Evolutionary conservation across 1,140 invertebrate species (phyloP).

Genomic region (Teleopsis dalmanni): DNA sequence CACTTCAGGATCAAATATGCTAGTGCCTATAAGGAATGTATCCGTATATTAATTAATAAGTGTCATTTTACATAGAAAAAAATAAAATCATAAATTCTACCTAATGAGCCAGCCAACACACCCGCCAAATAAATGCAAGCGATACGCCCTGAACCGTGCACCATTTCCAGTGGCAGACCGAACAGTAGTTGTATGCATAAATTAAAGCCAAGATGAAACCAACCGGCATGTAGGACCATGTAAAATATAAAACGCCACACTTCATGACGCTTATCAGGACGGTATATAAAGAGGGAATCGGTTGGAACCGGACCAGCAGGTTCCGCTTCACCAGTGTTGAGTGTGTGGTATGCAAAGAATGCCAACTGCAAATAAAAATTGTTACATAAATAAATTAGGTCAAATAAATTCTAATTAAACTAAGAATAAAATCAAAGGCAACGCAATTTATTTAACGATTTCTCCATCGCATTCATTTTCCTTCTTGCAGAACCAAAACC

Average conservation of each 20-base stretch:
- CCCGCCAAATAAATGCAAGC: constrained; percentile 89
- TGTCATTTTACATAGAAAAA: background rate
- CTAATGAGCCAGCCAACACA: constrained; percentile 85
- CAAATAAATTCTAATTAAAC: too few relatives aligned
- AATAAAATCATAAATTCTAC: constrained; percentile 27
- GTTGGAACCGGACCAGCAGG: constrained; percentile 83
- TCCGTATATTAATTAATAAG: background rate
- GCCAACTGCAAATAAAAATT: background rate
- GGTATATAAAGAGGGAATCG: constrained; percentile 88
- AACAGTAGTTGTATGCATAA: constrained; percentile 84
- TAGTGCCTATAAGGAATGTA: constrained; percentile 51
- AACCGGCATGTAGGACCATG: constrained; percentile 93
- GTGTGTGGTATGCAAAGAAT: constrained; percentile 85
- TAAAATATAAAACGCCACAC: constrained; percentile 92
- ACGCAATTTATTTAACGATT: too few relatives aligned
- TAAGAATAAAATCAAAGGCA: too few relatives aligned
- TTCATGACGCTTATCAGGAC: constrained; percentile 82
- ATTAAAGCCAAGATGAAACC: constrained; percentile 93
- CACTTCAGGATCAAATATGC: constrained; percentile 89
- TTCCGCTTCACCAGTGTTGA: constrained; percentile 72
- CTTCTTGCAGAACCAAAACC: too few relatives aligned
- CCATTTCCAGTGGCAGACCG: constrained; percentile 92
- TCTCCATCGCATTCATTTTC: too few relatives aligned
- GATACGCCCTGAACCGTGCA: constrained; percentile 85
- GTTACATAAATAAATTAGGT: background rate